phyloP scores from a whole-genome alignment of 2,888 invertebrate genomes.

The Endomychus coccineus region DNA sequence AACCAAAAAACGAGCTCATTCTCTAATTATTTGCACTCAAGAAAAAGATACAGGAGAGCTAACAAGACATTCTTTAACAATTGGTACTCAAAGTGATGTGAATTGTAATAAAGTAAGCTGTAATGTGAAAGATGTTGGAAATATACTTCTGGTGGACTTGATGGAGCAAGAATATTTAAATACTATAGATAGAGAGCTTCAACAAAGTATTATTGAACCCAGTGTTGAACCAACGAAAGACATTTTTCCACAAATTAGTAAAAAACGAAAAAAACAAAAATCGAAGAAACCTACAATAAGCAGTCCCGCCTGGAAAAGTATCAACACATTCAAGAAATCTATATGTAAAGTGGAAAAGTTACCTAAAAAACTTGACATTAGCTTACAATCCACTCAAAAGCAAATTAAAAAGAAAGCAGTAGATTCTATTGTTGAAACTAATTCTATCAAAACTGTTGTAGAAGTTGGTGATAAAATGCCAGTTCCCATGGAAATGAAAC shows the following conservation, averaged over 20 bases:
- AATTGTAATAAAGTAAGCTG: no score
- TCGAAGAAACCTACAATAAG: constrained; percentile 2
- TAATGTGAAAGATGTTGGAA: constrained; percentile 20
- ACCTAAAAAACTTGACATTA: constrained; percentile 18
- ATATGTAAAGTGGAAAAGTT: constrained; percentile 15
- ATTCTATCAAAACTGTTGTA: neutral
- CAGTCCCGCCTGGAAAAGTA: constrained; percentile 19
- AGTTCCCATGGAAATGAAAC: neutral
- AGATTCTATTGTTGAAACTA: constrained; percentile 1
- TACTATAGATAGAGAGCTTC: constrained; percentile 25
- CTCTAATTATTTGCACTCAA: no score
- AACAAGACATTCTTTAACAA: no score
- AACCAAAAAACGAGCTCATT: constrained; percentile 3
- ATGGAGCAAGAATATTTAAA: constrained; percentile 32
- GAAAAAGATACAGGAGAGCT: no score
- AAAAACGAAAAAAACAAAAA: neutral
- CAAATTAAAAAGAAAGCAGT: constrained; percentile 7
- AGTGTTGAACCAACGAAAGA: neutral
- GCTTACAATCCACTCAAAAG: constrained; percentile 10
- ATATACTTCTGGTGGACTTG: constrained; percentile 27
- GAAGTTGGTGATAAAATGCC: constrained; percentile 1
- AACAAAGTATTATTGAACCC: neutral
- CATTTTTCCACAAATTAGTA: neutral
- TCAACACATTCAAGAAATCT: constrained; percentile 22
- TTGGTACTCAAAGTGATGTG: no score